These are phyloP conservation scores for Microtus oregoni DNA, from an alignment of 2,113 vertebrate genomes.

Conservation along the genomic window DNA sequence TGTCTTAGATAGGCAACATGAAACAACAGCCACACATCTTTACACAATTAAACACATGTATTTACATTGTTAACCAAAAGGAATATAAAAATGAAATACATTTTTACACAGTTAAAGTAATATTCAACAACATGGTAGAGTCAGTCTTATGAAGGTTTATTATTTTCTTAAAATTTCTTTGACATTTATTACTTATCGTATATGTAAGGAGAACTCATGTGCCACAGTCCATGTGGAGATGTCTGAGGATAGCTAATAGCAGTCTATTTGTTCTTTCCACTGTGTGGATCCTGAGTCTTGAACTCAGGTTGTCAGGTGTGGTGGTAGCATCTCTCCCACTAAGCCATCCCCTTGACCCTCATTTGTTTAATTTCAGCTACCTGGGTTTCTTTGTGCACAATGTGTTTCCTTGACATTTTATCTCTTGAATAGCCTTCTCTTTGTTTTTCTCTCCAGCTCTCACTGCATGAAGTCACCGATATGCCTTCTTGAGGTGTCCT, in stretches of 20 bases:
- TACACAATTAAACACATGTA: background rate
- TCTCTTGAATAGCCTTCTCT: no score
- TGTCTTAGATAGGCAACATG: no score
- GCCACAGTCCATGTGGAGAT: no score
- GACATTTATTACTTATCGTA: background rate
- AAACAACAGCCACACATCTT: background rate
- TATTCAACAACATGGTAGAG: background rate
- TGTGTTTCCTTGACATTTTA: background rate
- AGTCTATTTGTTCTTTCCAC: background rate
- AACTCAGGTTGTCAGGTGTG: background rate
- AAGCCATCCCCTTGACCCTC: no score
- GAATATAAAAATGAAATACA: background rate
- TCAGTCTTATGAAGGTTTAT: background rate
- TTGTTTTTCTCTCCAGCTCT: background rate
- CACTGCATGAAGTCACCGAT: background rate
- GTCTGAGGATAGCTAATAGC: no score
- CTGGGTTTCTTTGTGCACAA: no score
- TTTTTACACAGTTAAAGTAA: background rate
- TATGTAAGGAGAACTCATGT: background rate
- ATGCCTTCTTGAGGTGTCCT: background rate
- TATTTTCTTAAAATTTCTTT: background rate
- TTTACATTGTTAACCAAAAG: background rate
- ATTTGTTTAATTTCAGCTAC: background rate
- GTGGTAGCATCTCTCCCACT: background rate
- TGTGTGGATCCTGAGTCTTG: background rate